Conservation (phyloP, 2,797 vertebrate genomes). For the Acestrorhynchus altus region DNA sequence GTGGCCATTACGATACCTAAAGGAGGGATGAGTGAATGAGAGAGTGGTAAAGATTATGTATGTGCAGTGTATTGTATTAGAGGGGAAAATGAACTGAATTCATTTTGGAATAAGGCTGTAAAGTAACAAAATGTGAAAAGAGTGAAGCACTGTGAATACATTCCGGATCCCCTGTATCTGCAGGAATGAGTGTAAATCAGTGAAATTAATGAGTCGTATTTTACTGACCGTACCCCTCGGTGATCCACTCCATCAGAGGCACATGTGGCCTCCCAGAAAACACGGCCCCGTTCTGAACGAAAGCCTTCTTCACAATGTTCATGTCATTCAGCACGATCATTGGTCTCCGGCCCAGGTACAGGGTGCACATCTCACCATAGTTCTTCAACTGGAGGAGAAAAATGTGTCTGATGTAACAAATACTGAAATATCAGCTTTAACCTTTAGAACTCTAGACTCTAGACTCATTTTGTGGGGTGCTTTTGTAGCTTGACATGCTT, state of each 20-base stretch:
- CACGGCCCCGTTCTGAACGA: slow-evolving; percentile 24
- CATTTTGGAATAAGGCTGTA: no score
- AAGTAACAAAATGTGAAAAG: no score
- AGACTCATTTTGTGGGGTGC: no score
- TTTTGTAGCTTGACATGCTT: no score
- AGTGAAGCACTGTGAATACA: no score
- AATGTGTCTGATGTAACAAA: no score
- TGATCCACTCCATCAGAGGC: slow-evolving; percentile 35
- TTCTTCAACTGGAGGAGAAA: slow-evolving; percentile 17
- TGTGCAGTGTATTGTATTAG: no score
- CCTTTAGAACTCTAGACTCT: no score
- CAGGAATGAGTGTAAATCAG: no score
- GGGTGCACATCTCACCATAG: slow-evolving; percentile 32
- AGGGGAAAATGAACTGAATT: no score
- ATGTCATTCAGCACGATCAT: slow-evolving; percentile 34
- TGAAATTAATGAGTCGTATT: neutral
- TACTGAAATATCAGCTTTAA: no score
- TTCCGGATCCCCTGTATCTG: no score
- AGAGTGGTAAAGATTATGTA: neutral
- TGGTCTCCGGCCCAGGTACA: slow-evolving; percentile 29
- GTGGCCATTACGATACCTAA: slow-evolving; percentile 68
- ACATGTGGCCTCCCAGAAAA: slow-evolving; percentile 42
- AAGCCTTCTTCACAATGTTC: slow-evolving; percentile 37
- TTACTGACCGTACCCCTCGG: slow-evolving; percentile 37
- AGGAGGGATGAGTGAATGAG: neutral